These are phyloP conservation scores for Charadrius vociferus DNA, from an alignment of 2,113 vertebrate genomes.

Conservation along the genomic window DNA sequence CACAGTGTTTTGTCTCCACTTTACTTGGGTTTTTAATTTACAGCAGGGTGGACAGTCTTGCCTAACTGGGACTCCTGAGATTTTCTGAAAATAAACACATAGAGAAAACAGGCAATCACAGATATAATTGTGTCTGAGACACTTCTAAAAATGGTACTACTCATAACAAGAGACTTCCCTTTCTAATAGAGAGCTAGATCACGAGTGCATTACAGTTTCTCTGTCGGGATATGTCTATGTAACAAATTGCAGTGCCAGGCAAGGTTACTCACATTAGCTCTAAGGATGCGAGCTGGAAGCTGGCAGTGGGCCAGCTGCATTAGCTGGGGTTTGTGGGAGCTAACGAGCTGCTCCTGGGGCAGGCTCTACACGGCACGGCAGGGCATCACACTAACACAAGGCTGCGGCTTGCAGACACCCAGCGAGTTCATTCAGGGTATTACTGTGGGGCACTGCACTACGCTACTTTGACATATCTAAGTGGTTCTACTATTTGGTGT, in stretches of 20 bases:
- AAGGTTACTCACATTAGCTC: neutral
- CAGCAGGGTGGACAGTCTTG: fast-evolving
- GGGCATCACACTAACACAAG: fast-evolving
- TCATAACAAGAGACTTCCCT: neutral
- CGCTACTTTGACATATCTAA: fast-evolving
- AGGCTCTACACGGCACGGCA: neutral
- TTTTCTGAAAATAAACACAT: neutral
- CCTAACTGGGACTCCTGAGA: neutral
- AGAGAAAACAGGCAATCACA: neutral
- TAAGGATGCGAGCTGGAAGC: neutral
- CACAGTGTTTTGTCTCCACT: neutral
- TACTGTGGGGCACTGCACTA: neutral
- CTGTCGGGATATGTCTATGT: neutral
- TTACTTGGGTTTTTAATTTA: neutral
- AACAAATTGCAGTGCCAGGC: neutral
- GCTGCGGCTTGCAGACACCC: neutral
- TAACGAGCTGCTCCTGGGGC: neutral
- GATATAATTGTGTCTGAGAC: neutral
- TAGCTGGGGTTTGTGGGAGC: neutral
- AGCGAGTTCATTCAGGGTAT: neutral
- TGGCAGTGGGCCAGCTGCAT: neutral
- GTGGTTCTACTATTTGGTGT: neutral
- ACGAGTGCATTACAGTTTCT: neutral
- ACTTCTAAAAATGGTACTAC: neutral
- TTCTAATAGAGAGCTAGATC: neutral